Percentiles rank a stretch among this genome's conserved stretches.
These are phyloP conservation scores for Eristalis intricaria DNA, from an alignment of 2,888 invertebrate species.

Conservation along the genomic window DNA sequence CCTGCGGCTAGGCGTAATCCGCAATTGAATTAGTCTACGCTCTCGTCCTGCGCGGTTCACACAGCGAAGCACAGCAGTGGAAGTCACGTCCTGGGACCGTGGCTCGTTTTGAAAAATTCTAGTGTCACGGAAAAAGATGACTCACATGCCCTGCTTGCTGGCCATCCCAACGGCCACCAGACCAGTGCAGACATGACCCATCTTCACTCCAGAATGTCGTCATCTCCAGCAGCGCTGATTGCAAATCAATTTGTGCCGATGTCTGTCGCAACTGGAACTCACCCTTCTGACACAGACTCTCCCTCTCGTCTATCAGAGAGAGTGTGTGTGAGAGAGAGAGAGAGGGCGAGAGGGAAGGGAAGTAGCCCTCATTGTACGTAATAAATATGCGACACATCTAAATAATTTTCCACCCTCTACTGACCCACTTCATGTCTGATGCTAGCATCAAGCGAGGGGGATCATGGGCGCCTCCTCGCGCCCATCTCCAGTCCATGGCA, in stretches of 20 bases:
- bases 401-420: constrained; percentile 62
- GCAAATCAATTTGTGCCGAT: background rate
- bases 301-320: background rate
- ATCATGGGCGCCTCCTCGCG: background rate
- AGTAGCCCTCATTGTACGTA: constrained; percentile 13
- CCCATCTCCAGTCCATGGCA: background rate
- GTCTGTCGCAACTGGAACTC: background rate
- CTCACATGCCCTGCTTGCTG: background rate
- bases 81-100: too few species aligned
- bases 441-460: constrained; percentile 8
- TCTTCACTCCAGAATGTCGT: background rate
- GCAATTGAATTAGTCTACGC: background rate
- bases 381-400: constrained; percentile 38
- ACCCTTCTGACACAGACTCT: background rate
- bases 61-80: background rate
- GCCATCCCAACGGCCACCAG: background rate
- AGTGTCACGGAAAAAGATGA: background rate
- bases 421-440: constrained; percentile 63
- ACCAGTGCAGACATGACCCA: background rate
- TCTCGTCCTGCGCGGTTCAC: background rate
- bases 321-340: too few species aligned
- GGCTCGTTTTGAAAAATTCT: too few species aligned
- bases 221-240: background rate
- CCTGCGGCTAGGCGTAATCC: too few species aligned
- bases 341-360: background rate